Evolutionary conservation across 2,888 invertebrate species (phyloP).

Genomic region (Melinaea menophilus): DNA sequence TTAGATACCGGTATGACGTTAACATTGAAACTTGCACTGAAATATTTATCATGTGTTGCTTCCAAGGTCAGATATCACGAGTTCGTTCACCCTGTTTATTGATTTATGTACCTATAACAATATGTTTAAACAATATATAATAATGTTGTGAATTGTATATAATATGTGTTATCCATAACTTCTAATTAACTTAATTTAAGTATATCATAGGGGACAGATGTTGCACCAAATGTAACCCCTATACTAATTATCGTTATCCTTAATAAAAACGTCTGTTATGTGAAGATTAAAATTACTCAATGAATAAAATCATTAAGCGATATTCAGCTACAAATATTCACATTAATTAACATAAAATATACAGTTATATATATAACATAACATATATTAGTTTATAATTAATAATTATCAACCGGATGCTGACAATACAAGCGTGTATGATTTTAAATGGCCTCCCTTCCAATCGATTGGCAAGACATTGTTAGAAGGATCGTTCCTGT

Average conservation of each 20-base stretch:
- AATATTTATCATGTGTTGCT: constrained; percentile 14
- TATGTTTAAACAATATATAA: constrained; percentile 9
- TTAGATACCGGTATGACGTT: neutral
- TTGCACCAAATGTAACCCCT: constrained; percentile 6
- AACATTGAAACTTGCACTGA: constrained; percentile 5
- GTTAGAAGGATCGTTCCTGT: constrained; percentile 67
- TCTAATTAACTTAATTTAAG: constrained; percentile 23
- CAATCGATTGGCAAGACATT: constrained; percentile 69
- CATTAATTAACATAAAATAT: too few species aligned
- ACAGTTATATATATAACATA: too few species aligned
- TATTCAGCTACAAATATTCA: too few species aligned
- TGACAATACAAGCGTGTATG: constrained; percentile 11
- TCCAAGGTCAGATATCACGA: constrained; percentile 21
- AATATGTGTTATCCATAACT: too few species aligned
- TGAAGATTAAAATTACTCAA: too few species aligned
- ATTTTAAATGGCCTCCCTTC: constrained; percentile 37
- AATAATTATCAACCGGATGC: constrained; percentile 8
- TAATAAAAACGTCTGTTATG: neutral
- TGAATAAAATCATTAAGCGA: too few species aligned
- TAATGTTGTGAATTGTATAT: constrained; percentile 6
- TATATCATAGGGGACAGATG: constrained; percentile 17
- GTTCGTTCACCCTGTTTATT: constrained; percentile 18
- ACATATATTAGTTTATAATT: too few species aligned
- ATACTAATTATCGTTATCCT: neutral
- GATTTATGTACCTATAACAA: constrained; percentile 13